phyloP scores from a whole-genome alignment of 2,113 vertebrate species.

The Rissa tridactyla region DNA sequence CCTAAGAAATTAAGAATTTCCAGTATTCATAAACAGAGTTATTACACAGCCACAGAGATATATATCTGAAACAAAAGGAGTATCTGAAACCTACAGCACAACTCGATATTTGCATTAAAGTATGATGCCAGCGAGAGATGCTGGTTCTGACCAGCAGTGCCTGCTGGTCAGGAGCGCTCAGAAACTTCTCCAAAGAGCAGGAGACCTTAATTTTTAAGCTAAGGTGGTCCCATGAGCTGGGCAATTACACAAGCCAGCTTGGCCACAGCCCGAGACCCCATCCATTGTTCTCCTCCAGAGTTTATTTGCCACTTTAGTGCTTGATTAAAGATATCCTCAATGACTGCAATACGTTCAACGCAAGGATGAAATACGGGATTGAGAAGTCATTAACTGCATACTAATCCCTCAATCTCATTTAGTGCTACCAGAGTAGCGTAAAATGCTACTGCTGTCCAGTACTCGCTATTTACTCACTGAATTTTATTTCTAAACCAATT shows the following conservation, averaged over 20 bases:
- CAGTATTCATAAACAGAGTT: not conserved
- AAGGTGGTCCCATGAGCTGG: not conserved
- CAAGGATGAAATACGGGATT: fast-evolving
- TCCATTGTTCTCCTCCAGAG: not conserved
- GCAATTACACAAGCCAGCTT: fast-evolving
- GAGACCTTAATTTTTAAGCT: not conserved
- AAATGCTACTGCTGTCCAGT: not conserved
- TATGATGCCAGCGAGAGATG: not conserved
- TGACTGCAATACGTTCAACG: not conserved
- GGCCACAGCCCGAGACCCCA: fast-evolving
- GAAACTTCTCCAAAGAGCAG: not conserved
- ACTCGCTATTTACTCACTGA: fast-evolving
- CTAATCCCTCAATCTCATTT: slow-evolving; percentile 34
- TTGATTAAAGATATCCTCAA: not conserved
- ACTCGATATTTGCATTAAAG: not conserved
- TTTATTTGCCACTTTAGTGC: not conserved
- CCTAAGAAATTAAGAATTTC: not conserved
- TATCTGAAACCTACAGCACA: not conserved
- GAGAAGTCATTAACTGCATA: not conserved
- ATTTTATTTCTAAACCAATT: not conserved
- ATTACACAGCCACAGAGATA: not conserved
- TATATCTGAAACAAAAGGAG: not conserved
- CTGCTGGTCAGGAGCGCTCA: not conserved
- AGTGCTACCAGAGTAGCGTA: not conserved
- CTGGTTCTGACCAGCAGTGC: not conserved